Base-by-base conservation (phyloP, 1,140 invertebrate genomes). In the Drosophila prosaltans region DNA sequence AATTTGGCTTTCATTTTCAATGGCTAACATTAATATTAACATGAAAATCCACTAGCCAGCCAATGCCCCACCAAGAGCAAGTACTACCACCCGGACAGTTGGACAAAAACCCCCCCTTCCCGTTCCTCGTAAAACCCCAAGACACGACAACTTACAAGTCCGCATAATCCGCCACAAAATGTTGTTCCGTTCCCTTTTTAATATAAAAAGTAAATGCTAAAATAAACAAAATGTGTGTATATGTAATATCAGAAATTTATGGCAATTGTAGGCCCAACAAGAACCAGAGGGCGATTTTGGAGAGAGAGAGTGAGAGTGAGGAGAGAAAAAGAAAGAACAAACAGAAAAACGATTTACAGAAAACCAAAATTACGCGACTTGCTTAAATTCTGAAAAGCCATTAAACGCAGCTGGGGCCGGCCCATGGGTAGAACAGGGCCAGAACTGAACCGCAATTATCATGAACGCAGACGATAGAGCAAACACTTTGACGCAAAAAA, bases 301-400 rank as follows among this genome's bases (percentile, higher is more conserved):
- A n/a, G 39, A 26, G 40, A 2, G 45, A 28, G 40, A 54, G 65
- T 24, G 9, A 59, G 66, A 70, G 65, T 58, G 58, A 57, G 43
- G 11, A 30, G 39, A 36, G 61, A 51, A 51, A 60, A 60, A 40
- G 39, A 41, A 3, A 66, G 48, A 28, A 55, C 32, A 66, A 73
- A 40, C 69, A 60, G 69, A 74, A 65, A 79, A 67, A 69, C 75
- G 72, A 78, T 84, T 81, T 80, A 76, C 65, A 86, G 45, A 86
- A 76, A 82, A 69, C 60, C 63, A 82, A 81, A 78, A 81, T 68
- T 78, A 78, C 80, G 68, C 83, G 69, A 88, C 84, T 86, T 83
- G 83, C 85, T 86, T 83, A 86, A 88, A 86, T 80, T 86, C 83
- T 80, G 76, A 77, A 88, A 86, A 88, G 76, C 83, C 80, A 86